Conservation (phyloP, 2,113 vertebrate genomes). For the human region DNA sequence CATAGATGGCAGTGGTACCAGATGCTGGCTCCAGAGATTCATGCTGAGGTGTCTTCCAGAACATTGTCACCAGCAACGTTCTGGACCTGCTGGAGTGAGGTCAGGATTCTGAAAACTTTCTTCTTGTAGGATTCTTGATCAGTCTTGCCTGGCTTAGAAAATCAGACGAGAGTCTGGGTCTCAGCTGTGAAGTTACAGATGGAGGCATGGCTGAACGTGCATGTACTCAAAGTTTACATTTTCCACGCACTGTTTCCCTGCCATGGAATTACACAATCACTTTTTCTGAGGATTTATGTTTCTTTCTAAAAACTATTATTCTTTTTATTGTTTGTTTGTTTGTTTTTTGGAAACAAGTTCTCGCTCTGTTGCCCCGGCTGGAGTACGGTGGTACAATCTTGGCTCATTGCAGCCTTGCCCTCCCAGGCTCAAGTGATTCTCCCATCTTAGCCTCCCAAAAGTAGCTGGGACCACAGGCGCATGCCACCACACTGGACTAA, state of each 20-base stretch:
- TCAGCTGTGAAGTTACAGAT: not conserved
- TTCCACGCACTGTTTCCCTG: not conserved
- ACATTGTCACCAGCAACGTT: not conserved
- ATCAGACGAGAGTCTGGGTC: not conserved
- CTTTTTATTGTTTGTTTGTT: too few relatives aligned
- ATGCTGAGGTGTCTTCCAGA: not conserved
- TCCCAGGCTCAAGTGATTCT: too few relatives aligned
- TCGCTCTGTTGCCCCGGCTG: too few relatives aligned
- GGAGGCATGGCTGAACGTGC: not conserved
- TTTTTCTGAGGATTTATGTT: not conserved
- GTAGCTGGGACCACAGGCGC: too few relatives aligned
- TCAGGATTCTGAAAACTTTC: not conserved
- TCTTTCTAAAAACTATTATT: not conserved
- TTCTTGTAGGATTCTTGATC: not conserved
- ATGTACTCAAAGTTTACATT: not conserved
- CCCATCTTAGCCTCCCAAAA: too few relatives aligned
- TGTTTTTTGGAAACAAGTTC: too few relatives aligned
- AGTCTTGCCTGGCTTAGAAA: not conserved
- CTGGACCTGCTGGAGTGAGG: not conserved
- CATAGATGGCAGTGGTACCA: not conserved
- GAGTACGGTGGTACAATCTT: too few relatives aligned
- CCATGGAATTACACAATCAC: not conserved
- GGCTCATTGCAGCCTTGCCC: too few relatives aligned
- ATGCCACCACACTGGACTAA: too few relatives aligned
- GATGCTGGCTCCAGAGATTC: not conserved